Evolutionary conservation across 2,797 vertebrate genomes (phyloP), one percentile per base, ranked within the genome.

Genomic region (Macropus fuliginosus): DNA sequence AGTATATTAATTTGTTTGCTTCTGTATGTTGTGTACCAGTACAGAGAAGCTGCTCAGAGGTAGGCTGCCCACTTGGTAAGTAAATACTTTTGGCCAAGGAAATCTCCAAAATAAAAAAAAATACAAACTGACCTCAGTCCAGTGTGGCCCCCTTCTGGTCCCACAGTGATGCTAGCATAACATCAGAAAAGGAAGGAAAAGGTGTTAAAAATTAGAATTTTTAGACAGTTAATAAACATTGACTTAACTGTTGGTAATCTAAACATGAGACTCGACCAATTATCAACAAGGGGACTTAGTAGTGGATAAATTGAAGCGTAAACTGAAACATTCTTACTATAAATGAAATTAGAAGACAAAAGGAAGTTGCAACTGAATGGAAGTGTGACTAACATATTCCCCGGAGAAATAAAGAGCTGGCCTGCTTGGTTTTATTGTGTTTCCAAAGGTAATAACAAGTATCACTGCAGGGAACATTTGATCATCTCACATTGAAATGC

Each of bases 91-190:
- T 81, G 40, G 11, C 2, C 40, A 87, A 46, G 8, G 40, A 46
- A 87, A 87, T 11, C 21, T 24, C 21, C 11, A 3, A 50, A 87
- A 87, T 50, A 27, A 87, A 87, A 40, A 27, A 87, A 50, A 46
- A 87, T 87, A 87, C 74, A 87, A 87, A 87, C 74, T 87, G 74
- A 87, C 74, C 74, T 87, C 74, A 87, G 40, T 87, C 74, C 74
- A 87, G 40, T 87, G 40, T 87, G 40, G 74, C 40, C 40, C 74
- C 74, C 40, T 46, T 87, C 74, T 87, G 21, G 40, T 87, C 40
- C 40, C 24, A 40, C 10, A 87, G 40, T 50, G 74, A 87, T 87
- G 40, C 74, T 87, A 4, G 40, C 74, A 50, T 87, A 87, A 87
- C 21, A 87, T 50, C 74, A 87, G 66, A 87, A 87, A 87, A 87